Base-by-base conservation (phyloP, 2,113 vertebrate species). In the Thalassarche chlororhynchos region DNA sequence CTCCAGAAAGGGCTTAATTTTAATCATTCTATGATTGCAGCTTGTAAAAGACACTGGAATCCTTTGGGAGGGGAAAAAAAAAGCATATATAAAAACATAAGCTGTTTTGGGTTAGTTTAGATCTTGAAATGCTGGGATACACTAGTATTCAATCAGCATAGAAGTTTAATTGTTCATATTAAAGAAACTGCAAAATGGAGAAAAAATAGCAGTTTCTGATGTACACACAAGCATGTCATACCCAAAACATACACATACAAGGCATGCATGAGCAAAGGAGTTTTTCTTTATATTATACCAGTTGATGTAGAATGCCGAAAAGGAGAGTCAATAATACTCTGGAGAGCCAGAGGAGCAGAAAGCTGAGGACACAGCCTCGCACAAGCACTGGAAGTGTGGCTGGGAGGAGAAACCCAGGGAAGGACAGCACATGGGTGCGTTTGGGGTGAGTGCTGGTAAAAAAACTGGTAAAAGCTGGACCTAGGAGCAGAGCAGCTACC, bases 371-470 rank as follows among this genome's bases (percentile, higher is more conserved):
- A 4, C 12, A 64, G 7, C 42, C 42, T 85, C 2, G 3, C 28
- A 34, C 10, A 21, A 61, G 44, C 18, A 4, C 26, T 69, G 55
- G 66, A 14, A 65, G 26, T 5, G 12, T 26, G 19, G 15, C 17
- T 81, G 72, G 69, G 32, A 49, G 36, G n/a, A 70, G 47, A 82
- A 55, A 3, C 13, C 6, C 49, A 16, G 68, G 24, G 20, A 51
- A 51, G 31, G 40, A 5, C 26, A 57, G 12, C 16, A 17, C 12
- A 10, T 0, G 60, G 12, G 21, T 0, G 1, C 1, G 0, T 17
- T 51, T 42, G 21, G 3, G 34, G 42, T 31, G 49, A 32, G 44
- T 10, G 44, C 28, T 74, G 68, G 10, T 31, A 14, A 58, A 49
- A 57, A 36, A 31, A 4, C 12, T 40, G 18, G 9, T 38, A 31